Conservation (phyloP, 2,113 vertebrate species). For the Stegostoma tigrinum region DNA sequence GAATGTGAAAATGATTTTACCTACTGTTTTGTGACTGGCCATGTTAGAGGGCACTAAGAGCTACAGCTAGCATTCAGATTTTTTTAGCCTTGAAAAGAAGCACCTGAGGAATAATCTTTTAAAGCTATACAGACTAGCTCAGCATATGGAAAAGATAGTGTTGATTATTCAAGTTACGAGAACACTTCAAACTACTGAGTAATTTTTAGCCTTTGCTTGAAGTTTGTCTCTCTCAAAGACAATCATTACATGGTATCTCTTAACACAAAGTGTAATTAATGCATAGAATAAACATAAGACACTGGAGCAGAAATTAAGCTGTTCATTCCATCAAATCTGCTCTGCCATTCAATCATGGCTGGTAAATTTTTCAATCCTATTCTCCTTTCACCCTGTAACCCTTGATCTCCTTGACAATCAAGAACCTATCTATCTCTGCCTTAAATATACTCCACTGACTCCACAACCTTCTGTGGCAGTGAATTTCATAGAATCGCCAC, state of each 20-base stretch:
- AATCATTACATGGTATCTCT: not conserved
- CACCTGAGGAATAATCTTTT: not conserved
- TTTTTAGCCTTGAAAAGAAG: not conserved
- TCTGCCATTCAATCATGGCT: too few relatives aligned
- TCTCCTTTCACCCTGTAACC: too few relatives aligned
- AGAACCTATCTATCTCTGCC: too few relatives aligned
- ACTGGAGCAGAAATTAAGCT: too few relatives aligned
- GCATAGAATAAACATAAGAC: not conserved
- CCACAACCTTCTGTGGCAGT: too few relatives aligned
- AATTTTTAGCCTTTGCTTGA: not conserved
- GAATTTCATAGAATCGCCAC: too few relatives aligned
- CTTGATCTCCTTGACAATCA: too few relatives aligned
- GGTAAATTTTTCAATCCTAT: too few relatives aligned
- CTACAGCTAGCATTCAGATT: not conserved
- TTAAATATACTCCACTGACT: too few relatives aligned
- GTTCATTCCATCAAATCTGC: too few relatives aligned
- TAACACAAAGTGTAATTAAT: not conserved
- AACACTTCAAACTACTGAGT: not conserved
- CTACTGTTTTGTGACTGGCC: not conserved
- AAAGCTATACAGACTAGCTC: not conserved
- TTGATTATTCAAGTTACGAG: not conserved
- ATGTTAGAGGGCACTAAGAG: not conserved
- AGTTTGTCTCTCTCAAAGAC: not conserved
- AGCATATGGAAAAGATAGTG: not conserved
- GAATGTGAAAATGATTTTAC: not conserved